Percentiles rank a stretch among this genome's conserved stretches.
These are phyloP conservation scores for Lipophrys pholis DNA, from an alignment of 2,113 vertebrate genomes.

Conservation along the genomic window DNA sequence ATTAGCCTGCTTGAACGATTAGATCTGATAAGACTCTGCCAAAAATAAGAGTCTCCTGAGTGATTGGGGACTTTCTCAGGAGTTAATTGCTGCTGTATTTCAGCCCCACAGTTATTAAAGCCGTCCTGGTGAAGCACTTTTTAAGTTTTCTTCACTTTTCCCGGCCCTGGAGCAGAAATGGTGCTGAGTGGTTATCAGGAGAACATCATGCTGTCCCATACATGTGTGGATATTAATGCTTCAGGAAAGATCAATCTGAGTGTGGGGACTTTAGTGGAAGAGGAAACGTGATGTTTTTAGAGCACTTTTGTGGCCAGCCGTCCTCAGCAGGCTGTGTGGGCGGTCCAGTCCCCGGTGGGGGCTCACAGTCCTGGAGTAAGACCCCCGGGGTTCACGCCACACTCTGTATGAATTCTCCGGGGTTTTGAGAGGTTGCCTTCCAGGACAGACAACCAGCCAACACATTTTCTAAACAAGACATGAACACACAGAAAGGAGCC, in stretches of 20 bases:
- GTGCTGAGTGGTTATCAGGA: not conserved
- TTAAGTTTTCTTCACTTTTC: not conserved
- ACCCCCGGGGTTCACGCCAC: not conserved
- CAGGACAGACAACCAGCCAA: not conserved
- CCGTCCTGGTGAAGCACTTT: not conserved
- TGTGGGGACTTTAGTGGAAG: slow-evolving; percentile 14
- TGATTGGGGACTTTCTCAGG: slow-evolving; percentile 39
- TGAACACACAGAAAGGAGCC: too few relatives aligned
- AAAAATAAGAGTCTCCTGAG: slow-evolving; percentile 65
- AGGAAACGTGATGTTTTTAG: slow-evolving; percentile 19
- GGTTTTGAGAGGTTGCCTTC: not conserved
- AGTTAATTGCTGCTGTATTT: slow-evolving; percentile 55
- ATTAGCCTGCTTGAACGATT: slow-evolving; percentile 57
- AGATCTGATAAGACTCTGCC: slow-evolving; percentile 67
- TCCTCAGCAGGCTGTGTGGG: slow-evolving; percentile 30
- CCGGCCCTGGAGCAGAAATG: not conserved
- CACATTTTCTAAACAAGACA: not conserved
- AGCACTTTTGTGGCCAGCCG: slow-evolving; percentile 9
- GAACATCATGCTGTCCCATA: slow-evolving; percentile 14
- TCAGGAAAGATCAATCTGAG: slow-evolving; percentile 4
- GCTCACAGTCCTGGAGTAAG: slow-evolving; percentile 9
- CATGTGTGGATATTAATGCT: slow-evolving; percentile 18
- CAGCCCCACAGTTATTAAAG: slow-evolving; percentile 27
- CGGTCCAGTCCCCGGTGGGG: slow-evolving; percentile 27
- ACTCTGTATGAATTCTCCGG: slow-evolving; percentile 1